A percentile compares a stretch with the other conserved stretches of the same genome.
Conservation (phyloP, 2,888 invertebrate genomes). For the Drosophila basisetae region DNA sequence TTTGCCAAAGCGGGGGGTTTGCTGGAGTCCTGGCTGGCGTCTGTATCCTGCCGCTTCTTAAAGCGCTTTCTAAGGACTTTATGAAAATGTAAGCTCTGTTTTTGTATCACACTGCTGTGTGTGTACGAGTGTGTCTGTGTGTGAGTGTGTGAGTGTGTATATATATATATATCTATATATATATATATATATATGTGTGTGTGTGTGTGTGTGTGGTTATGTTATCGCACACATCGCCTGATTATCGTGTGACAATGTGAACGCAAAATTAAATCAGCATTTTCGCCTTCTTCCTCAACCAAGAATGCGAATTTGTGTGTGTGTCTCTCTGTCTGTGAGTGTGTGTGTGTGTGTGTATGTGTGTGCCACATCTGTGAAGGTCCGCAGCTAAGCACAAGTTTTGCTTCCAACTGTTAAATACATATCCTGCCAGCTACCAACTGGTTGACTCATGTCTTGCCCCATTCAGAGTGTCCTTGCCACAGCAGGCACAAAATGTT, state of each 20-base stretch:
- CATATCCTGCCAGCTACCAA: conserved; percentile 29
- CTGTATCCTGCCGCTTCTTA: conserved; percentile 12
- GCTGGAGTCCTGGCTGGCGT: neutral
- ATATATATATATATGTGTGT: conserved; percentile 5
- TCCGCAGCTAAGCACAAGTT: conserved; percentile 45
- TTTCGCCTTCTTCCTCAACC: conserved; percentile 50
- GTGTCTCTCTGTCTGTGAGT: neutral
- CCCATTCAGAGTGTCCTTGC: conserved; percentile 22
- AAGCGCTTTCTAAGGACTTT: conserved; percentile 27
- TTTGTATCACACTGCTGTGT: neutral
- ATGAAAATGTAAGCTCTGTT: conserved; percentile 47
- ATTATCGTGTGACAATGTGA: conserved; percentile 79
- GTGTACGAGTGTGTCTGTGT: conserved; percentile 1
- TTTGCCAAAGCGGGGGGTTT: neutral
- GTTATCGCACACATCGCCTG: conserved; percentile 60
- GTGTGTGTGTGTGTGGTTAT: conserved; percentile 22
- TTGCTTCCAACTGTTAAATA: conserved; percentile 50
- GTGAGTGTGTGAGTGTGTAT: neutral
- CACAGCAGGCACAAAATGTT: conserved; percentile 19
- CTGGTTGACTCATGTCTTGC: conserved; percentile 13
- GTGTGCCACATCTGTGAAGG: conserved; percentile 24
- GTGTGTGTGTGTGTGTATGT: neutral
- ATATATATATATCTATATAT: neutral
- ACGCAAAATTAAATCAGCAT: conserved; percentile 78
- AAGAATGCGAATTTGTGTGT: conserved; percentile 24